Evolutionary conservation across 2,797 vertebrate species (phyloP).

Genomic region (Limosa lapponica): DNA sequence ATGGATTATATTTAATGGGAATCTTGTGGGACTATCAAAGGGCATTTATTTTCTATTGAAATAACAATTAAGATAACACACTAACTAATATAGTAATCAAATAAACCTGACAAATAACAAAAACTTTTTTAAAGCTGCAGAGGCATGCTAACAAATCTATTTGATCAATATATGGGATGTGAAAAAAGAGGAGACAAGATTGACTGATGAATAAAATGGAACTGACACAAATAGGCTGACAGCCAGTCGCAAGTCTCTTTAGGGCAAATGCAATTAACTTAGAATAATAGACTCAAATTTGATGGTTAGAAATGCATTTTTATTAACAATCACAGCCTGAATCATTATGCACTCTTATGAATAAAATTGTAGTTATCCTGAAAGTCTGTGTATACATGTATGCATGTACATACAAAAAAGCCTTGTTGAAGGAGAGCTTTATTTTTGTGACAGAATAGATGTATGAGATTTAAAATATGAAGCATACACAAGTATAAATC

Average conservation of each 20-base stretch:
- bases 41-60: constrained; percentile 72
- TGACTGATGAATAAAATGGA: constrained; percentile 84
- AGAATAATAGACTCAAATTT: constrained; percentile 86
- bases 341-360: constrained; percentile 80
- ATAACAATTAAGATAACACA: constrained; percentile 75
- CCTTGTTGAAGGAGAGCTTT: constrained; percentile 35
- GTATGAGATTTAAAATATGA: constrained; percentile 72
- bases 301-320: constrained; percentile 85
- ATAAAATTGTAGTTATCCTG: constrained; percentile 79
- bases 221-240: constrained; percentile 85
- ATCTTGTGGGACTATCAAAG: constrained; percentile 64
- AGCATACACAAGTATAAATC: constrained; percentile 70
- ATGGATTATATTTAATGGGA: constrained; percentile 61
- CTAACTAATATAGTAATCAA: constrained; percentile 71
- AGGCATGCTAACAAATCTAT: constrained; percentile 76
- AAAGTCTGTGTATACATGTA: constrained; percentile 71
- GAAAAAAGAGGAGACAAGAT: constrained; percentile 79
- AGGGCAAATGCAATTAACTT: constrained; percentile 89
- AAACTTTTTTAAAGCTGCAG: constrained; percentile 68
- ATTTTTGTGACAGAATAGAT: constrained; percentile 56
- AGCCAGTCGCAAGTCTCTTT: constrained; percentile 84
- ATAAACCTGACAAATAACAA: constrained; percentile 72
- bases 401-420: constrained; percentile 60
- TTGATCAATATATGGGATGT: constrained; percentile 80
- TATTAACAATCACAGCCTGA: constrained; percentile 82